Evolutionary conservation across 2,113 vertebrate species (phyloP).

Genomic region (Pachycephala philippinensis): DNA sequence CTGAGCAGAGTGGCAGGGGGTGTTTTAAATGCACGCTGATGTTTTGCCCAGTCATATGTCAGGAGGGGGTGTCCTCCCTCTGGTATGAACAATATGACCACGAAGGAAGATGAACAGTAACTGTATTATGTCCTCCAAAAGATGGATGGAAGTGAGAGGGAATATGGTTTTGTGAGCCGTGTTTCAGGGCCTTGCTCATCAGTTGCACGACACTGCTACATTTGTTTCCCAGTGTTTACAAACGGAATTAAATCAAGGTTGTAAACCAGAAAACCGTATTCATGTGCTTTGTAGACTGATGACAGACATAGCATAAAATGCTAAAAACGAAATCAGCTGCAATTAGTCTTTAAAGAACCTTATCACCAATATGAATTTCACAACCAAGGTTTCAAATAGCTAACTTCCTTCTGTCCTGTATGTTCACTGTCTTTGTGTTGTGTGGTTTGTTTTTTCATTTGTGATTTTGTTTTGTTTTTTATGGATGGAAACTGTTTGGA

Average conservation of each 20-base stretch:
- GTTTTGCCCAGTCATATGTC: conserved; percentile 5
- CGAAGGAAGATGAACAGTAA: neutral
- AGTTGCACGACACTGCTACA: neutral
- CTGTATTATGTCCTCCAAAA: neutral
- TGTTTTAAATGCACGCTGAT: neutral
- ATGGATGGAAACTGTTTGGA: neutral
- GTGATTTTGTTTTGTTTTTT: neutral
- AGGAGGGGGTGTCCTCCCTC: neutral
- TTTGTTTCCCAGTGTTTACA: neutral
- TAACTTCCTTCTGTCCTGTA: neutral
- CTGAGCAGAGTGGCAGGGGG: neutral
- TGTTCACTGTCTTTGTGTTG: neutral
- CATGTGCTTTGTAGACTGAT: neutral
- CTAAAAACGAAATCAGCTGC: neutral
- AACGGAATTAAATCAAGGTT: neutral
- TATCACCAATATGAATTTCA: neutral
- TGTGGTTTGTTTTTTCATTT: neutral
- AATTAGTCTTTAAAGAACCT: neutral
- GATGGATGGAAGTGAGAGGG: neutral
- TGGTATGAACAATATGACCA: neutral
- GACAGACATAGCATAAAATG: neutral
- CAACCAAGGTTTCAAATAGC: neutral
- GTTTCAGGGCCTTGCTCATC: neutral
- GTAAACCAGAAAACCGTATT: neutral
- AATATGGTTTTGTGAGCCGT: neutral